These are phyloP conservation scores for Lucinisca nassula DNA, from an alignment of 2,888 invertebrate species.

Conservation along the genomic window DNA sequence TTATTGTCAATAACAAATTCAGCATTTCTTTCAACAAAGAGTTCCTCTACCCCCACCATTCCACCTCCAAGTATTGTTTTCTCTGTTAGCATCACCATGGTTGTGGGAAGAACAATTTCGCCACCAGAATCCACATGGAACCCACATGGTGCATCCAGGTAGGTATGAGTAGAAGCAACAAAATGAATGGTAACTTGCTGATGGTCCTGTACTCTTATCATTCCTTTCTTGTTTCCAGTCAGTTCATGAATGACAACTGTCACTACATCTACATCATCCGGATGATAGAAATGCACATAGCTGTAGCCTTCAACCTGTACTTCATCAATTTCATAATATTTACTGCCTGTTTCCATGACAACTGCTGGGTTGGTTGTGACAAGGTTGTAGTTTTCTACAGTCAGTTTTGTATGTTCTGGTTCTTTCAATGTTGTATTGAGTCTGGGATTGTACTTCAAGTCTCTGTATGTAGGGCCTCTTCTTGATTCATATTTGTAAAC, in stretches of 20 bases:
- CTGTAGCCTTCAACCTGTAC: slow-evolving; percentile 78
- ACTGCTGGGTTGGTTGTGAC: slow-evolving; percentile 76
- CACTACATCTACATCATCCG: slow-evolving; percentile 66
- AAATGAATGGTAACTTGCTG: slow-evolving; percentile 77
- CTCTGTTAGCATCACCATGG: slow-evolving; percentile 73
- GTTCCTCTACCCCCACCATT: slow-evolving; percentile 76
- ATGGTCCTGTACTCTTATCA: slow-evolving; percentile 73
- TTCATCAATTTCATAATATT: slow-evolving; percentile 80
- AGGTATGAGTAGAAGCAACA: slow-evolving; percentile 80
- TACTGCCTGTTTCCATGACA: slow-evolving; percentile 76
- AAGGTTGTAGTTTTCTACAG: slow-evolving; percentile 72
- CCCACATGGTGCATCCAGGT: slow-evolving; percentile 80
- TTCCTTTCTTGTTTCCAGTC: slow-evolving; percentile 79
- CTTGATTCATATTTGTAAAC: slow-evolving; percentile 80
- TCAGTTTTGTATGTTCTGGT: slow-evolving; percentile 79
- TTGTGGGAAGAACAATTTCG: slow-evolving; percentile 78
- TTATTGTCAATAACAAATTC: slow-evolving; percentile 67
- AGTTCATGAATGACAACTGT: slow-evolving; percentile 77
- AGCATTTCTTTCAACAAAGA: slow-evolving; percentile 75
- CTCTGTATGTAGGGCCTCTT: slow-evolving; percentile 79
- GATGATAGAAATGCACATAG: slow-evolving; percentile 81
- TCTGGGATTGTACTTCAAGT: slow-evolving; percentile 80
- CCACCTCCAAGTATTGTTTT: slow-evolving; percentile 75
- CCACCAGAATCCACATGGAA: slow-evolving; percentile 79
- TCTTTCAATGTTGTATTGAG: slow-evolving; percentile 72